Evolutionary conservation across 2,113 vertebrate genomes (phyloP).

Genomic region (Monarcha castaneiventris): DNA sequence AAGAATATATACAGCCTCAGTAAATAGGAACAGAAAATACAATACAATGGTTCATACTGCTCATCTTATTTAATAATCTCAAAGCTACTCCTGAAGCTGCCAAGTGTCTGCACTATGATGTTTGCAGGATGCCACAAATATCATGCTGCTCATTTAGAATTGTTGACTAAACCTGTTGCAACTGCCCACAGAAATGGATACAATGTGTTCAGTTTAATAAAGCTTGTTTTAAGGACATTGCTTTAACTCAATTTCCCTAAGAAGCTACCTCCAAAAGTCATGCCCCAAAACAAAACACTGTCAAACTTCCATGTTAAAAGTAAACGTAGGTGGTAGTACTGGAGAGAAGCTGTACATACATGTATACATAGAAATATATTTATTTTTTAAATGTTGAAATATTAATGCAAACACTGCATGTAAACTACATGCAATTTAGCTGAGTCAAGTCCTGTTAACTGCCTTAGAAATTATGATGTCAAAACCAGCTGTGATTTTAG

Average conservation of each 20-base stretch:
- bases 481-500: fast-evolving
- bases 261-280: neutral
- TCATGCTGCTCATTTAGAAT: neutral
- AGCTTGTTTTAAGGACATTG: neutral
- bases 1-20: neutral
- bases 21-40: neutral
- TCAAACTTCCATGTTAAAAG: neutral
- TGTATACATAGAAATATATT: neutral
- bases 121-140: neutral
- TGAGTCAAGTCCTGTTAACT: neutral
- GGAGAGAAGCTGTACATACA: neutral
- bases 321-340: neutral
- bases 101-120: neutral
- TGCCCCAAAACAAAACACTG: neutral
- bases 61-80: neutral
- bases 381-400: neutral
- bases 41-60: neutral
- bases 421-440: neutral
- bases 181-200: neutral
- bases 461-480: neutral
- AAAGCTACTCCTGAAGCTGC: neutral
- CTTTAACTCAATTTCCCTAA: neutral
- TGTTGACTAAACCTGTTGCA: neutral
- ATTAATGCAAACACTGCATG: neutral
- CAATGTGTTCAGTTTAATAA: neutral